Evolutionary conservation across 35 echinoderm and acorn worm species (phyloP).

Genomic region (Lytechinus variegatus): DNA sequence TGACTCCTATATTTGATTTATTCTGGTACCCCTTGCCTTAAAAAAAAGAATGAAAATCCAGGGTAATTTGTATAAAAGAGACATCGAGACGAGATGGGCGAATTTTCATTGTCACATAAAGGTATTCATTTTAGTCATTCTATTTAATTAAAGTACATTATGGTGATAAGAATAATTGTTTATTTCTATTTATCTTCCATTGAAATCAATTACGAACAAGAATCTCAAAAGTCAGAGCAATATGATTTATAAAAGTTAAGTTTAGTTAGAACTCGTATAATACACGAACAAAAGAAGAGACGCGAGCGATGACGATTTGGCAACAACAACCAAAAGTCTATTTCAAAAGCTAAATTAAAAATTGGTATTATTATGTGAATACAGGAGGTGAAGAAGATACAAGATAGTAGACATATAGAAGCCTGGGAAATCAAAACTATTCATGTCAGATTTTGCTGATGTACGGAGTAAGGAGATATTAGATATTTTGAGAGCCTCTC

Average conservation of each 20-base stretch:
- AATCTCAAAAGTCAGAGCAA: too few species aligned
- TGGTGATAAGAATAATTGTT: too few species aligned
- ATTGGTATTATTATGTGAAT: not conserved
- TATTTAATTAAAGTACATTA: too few species aligned
- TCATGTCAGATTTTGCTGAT: constrained; percentile 42
- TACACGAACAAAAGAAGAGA: not conserved
- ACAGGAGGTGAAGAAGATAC: not conserved
- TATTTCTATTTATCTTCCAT: too few species aligned
- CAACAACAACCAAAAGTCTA: not conserved
- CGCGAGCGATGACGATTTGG: not conserved
- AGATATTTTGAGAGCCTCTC: not conserved
- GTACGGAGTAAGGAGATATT: constrained; percentile 26
- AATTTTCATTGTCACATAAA: too few species aligned
- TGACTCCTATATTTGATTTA: too few species aligned
- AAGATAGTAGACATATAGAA: not conserved
- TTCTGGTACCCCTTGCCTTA: too few species aligned
- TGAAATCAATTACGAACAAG: too few species aligned
- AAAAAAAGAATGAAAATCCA: too few species aligned
- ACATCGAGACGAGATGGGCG: too few species aligned
- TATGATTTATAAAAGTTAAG: not conserved
- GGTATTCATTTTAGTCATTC: too few species aligned
- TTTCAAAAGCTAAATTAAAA: not conserved
- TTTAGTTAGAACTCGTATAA: not conserved
- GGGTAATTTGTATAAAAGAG: too few species aligned
- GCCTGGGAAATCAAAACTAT: constrained; percentile 36